Percentiles rank a stretch among this genome's conserved stretches.
Evolutionary conservation across 2,797 vertebrate species (phyloP).

Genomic region (Carduelis carduelis): DNA sequence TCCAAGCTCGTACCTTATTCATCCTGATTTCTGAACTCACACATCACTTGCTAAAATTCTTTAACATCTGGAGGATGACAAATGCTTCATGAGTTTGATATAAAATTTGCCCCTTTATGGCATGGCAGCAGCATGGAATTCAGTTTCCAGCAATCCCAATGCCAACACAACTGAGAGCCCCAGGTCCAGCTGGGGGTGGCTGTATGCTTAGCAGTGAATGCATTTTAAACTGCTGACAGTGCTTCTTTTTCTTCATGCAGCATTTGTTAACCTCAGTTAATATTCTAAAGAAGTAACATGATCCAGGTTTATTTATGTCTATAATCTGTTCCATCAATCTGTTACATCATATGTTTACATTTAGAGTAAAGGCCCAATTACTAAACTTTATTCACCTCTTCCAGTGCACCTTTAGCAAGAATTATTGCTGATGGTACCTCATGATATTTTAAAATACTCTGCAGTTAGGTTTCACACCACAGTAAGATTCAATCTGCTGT

Average conservation of each 20-base stretch:
- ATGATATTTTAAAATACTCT: not conserved
- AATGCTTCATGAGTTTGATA: not conserved
- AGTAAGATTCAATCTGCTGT: not conserved
- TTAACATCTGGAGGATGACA: not conserved
- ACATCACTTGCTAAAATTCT: not conserved
- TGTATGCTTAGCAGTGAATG: not conserved
- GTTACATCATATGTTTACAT: constrained; percentile 55
- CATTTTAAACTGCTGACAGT: not conserved
- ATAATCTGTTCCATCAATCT: constrained; percentile 56
- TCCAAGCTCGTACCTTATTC: not conserved
- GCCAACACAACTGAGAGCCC: not conserved
- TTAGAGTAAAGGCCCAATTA: constrained; percentile 43
- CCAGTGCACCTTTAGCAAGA: not conserved
- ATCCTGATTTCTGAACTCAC: not conserved
- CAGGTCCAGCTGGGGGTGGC: not conserved
- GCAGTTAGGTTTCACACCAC: not conserved
- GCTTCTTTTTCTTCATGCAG: not conserved
- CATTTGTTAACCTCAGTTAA: not conserved
- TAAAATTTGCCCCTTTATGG: not conserved
- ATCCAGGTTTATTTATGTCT: constrained; percentile 31
- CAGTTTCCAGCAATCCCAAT: not conserved
- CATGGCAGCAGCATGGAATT: not conserved
- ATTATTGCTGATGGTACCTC: constrained; percentile 21
- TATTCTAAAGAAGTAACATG: constrained; percentile 11
- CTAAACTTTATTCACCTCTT: constrained; percentile 50